A percentile compares a stretch with the other conserved stretches of the same genome.
These are phyloP conservation scores for Eidolon helvum DNA, from an alignment of 2,113 vertebrate species.

Conservation along the genomic window DNA sequence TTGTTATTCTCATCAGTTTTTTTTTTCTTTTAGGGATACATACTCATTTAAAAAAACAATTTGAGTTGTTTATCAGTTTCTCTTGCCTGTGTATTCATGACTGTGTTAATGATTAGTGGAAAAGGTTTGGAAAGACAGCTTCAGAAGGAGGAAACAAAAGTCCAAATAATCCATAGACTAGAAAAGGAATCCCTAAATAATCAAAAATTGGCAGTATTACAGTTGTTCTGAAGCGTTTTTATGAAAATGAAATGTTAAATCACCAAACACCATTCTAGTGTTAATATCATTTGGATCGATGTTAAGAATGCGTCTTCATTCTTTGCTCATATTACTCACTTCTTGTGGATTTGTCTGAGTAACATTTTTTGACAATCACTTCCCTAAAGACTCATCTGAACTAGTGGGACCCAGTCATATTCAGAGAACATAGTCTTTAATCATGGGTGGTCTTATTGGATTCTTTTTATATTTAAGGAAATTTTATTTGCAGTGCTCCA, in stretches of 20 bases:
- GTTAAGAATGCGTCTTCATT: neutral
- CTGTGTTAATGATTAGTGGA: neutral
- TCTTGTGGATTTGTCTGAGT: constrained; percentile 3
- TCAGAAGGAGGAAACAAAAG: constrained; percentile 19
- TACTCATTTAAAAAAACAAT: neutral
- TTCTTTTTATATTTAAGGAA: constrained; percentile 54
- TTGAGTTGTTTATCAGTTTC: neutral
- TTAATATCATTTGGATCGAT: neutral
- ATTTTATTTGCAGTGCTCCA: constrained; percentile 52
- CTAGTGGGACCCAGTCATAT: neutral
- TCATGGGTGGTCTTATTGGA: neutral
- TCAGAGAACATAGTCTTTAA: neutral
- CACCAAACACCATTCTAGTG: neutral
- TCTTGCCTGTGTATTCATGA: neutral
- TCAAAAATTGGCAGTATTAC: neutral
- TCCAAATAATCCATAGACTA: neutral
- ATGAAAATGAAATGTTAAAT: neutral
- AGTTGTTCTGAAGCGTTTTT: constrained; percentile 42
- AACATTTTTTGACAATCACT: neutral
- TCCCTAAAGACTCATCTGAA: neutral
- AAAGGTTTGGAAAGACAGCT: neutral
- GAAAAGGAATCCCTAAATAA: neutral
- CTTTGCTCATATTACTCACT: neutral
- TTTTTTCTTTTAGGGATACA: neutral
- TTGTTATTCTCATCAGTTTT: neutral